Evolutionary conservation across 2,113 vertebrate species (phyloP).

Genomic region (Microcebus griseorufus): DNA sequence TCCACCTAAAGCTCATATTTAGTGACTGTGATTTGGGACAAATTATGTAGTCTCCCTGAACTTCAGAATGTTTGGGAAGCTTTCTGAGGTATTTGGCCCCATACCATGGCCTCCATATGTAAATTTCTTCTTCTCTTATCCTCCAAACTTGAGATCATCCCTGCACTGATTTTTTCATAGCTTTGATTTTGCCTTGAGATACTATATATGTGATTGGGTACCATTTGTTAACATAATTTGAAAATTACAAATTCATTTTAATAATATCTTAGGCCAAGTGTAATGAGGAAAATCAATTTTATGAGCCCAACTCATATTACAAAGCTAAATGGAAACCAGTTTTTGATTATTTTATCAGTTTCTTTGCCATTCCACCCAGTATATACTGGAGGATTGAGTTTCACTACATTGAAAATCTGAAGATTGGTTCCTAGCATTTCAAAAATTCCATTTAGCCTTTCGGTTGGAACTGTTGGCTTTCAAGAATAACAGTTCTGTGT

Average conservation of each 20-base stretch:
- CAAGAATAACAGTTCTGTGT: background rate
- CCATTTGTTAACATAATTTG: constrained; percentile 18
- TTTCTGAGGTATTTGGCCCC: background rate
- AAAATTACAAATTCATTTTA: constrained; percentile 40
- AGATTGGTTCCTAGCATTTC: background rate
- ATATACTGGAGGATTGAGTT: background rate
- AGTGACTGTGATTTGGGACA: background rate
- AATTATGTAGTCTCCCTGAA: background rate
- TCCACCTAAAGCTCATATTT: background rate
- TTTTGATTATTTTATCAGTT: background rate
- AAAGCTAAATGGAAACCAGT: background rate
- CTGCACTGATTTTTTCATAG: background rate
- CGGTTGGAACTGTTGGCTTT: background rate
- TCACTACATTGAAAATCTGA: background rate
- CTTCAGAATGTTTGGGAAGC: background rate
- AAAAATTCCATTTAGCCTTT: background rate
- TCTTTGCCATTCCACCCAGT: background rate
- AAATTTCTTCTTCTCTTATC: background rate
- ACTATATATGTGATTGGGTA: background rate
- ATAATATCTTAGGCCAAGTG: background rate
- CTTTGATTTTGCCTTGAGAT: background rate
- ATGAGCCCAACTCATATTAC: background rate
- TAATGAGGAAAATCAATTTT: background rate
- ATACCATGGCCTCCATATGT: no score
- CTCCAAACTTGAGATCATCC: background rate